Base-by-base conservation (phyloP, 53 echinoderm and acorn worm genomes). In the Temnopleurus reevesii region DNA sequence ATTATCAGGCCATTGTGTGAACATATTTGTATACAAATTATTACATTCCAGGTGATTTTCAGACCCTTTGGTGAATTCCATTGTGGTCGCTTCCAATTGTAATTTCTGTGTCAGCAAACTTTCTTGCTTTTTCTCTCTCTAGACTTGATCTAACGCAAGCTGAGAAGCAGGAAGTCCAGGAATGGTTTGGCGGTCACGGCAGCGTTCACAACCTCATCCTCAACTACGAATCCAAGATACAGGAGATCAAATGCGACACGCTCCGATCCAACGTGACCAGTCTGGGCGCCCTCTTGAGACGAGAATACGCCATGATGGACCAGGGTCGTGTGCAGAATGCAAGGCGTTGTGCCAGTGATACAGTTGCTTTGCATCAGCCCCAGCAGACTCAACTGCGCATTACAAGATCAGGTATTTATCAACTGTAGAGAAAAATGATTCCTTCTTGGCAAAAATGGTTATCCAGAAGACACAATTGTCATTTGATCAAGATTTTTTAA, bases 181-280 rank as follows among this genome's bases (percentile, higher is more conserved):
- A 47, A 34, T 87, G 88, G 88, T 87, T 87, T 35, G 88, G 88
- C 15, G 71, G 88, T 0, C 88, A 87, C 35, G 88, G 88, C 66
- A 87, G 88, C 25, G 88, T 87, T 18, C 65, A 53, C 4, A 87
- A 66, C 51, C 71, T 87, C 46, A 66, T 87, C 15, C 19, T 12
- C 33, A 36, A 66, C 36, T 87, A 66, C 30, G 88, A 87, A 65
- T 27, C 46, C 10, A 87, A 61, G 88, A 66, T 87, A 45, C 34
- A 87, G 21, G 47, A 46, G 46, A 55, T 36, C 2, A 30, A 31
- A 8, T 31, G 71, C 5, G 71, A 66, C 0, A 46, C 65, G 19
- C 88, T 66, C 49, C 65, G 54, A 29, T 66, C 71, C 21, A 47
- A 47, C 46, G 49, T 64, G 45, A 87, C 53, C 34, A 87, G 51